Evolutionary conservation across 2,797 vertebrate genomes (phyloP).

Genomic region (Sternarchorhynchus goeldii): DNA sequence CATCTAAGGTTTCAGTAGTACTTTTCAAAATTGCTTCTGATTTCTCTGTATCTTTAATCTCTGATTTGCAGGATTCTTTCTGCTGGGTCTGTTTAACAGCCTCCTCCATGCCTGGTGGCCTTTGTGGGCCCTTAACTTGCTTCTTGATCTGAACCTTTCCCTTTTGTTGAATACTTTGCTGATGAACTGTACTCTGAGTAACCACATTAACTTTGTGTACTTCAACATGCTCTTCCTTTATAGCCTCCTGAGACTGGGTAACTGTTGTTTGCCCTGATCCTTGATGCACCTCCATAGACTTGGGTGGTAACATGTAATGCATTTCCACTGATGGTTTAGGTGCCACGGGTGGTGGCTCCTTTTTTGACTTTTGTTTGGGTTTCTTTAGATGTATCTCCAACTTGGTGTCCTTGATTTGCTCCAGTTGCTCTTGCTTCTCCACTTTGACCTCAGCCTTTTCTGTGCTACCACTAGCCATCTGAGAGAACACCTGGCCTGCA

Average conservation of each 20-base stretch:
- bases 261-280: slow-evolving; percentile 64
- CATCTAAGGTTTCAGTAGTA: slow-evolving; percentile 68
- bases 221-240: slow-evolving; percentile 65
- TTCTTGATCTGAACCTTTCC: slow-evolving; percentile 63
- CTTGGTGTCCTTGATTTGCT: slow-evolving; percentile 56
- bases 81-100: slow-evolving; percentile 50
- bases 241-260: slow-evolving; percentile 68
- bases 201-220: slow-evolving; percentile 67
- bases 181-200: slow-evolving; percentile 66
- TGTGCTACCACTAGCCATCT: slow-evolving; percentile 49
- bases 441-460: slow-evolving; percentile 57
- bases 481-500: slow-evolving; percentile 57
- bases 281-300: slow-evolving; percentile 64
- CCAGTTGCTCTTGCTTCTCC: slow-evolving; percentile 56
- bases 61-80: slow-evolving; percentile 57
- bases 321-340: slow-evolving; percentile 56
- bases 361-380: slow-evolving; percentile 62
- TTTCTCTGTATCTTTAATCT: slow-evolving; percentile 61
- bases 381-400: slow-evolving; percentile 64
- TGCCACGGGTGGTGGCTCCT: slow-evolving; percentile 61
- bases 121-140: slow-evolving; percentile 59
- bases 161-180: slow-evolving; percentile 68
- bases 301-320: slow-evolving; percentile 50
- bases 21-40: slow-evolving; percentile 58
- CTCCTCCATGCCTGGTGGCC: slow-evolving; percentile 56